Conservation (phyloP, 2,113 vertebrate species). For the Lophius piscatorius region DNA sequence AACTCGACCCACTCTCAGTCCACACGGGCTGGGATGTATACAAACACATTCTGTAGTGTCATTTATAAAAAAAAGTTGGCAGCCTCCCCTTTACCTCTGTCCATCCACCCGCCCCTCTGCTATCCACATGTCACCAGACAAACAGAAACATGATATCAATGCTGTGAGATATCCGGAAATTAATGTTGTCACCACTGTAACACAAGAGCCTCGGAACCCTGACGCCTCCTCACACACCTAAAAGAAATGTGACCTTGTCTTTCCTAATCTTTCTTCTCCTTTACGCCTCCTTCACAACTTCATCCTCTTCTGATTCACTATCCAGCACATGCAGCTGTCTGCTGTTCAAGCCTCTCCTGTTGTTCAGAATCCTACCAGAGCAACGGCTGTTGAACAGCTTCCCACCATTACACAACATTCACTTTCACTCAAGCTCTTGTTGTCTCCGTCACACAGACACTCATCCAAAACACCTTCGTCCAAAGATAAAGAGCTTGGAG, state of each 20-base stretch:
- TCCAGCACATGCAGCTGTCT: constrained; percentile 60
- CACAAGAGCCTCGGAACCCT: constrained; percentile 37
- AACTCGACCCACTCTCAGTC: constrained; percentile 27
- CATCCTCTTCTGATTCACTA: constrained; percentile 19
- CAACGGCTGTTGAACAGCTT: constrained; percentile 76
- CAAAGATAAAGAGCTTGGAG: constrained; percentile 76
- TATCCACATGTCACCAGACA: constrained; percentile 31
- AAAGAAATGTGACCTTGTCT: constrained; percentile 37
- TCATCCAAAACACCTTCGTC: constrained; percentile 74
- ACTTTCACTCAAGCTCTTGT: constrained; percentile 62
- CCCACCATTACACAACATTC: constrained; percentile 74
- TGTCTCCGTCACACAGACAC: constrained; percentile 64
- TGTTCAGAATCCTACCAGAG: constrained; percentile 59
- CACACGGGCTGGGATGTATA: constrained; percentile 8
- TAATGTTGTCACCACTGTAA: constrained; percentile 31
- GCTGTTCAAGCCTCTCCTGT: constrained; percentile 53
- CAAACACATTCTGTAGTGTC: constrained; percentile 54
- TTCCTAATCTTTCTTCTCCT: constrained; percentile 18
- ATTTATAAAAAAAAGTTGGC: constrained; percentile 44
- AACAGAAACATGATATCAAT: constrained; percentile 36
- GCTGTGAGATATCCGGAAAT: constrained; percentile 28
- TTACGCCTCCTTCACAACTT: constrained; percentile 18
- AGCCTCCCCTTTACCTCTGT: constrained; percentile 28
- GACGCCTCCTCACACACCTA: constrained; percentile 29
- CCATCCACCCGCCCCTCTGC: constrained; percentile 15